phyloP scores from a whole-genome alignment of 2,797 vertebrate species.

The Cephalopachus bancanus region DNA sequence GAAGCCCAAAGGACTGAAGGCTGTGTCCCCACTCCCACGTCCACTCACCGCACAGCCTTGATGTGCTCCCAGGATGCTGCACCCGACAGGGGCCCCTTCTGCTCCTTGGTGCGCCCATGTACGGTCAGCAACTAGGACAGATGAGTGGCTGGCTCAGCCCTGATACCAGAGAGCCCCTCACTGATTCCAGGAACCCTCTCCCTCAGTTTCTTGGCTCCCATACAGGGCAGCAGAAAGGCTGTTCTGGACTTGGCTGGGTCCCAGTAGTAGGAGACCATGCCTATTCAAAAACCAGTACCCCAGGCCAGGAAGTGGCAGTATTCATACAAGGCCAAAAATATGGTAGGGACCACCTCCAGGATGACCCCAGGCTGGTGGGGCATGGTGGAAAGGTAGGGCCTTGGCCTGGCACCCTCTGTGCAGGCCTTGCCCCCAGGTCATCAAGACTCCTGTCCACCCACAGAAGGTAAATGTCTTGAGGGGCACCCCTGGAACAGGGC shows the following conservation, averaged over 20 bases:
- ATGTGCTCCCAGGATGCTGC: slow-evolving; percentile 98
- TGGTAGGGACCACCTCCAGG: not conserved
- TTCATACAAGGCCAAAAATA: not conserved
- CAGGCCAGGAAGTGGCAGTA: not conserved
- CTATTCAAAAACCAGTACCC: too few species aligned
- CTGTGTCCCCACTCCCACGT: not conserved
- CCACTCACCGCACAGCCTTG: slow-evolving; percentile 93
- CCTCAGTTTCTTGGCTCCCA: not conserved
- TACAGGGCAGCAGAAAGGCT: not conserved
- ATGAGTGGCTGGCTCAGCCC: not conserved
- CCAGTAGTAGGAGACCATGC: too few species aligned
- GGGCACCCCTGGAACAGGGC: not conserved
- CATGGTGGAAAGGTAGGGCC: not conserved
- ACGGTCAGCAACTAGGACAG: slow-evolving; percentile 94
- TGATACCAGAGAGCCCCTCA: not conserved
- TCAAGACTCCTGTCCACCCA: not conserved
- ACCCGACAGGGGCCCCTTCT: slow-evolving; percentile 95
- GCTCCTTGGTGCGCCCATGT: slow-evolving; percentile 98
- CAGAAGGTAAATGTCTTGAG: not conserved
- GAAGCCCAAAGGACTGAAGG: not conserved
- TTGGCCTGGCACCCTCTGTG: too few species aligned
- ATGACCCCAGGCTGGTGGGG: not conserved
- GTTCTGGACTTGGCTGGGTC: not conserved
- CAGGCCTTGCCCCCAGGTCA: not conserved
- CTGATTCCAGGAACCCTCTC: not conserved